Percentiles rank a stretch among this genome's conserved stretches.
These are phyloP conservation scores for Drosophila prolongata DNA, from an alignment of 2,888 invertebrate species.

Conservation along the genomic window DNA sequence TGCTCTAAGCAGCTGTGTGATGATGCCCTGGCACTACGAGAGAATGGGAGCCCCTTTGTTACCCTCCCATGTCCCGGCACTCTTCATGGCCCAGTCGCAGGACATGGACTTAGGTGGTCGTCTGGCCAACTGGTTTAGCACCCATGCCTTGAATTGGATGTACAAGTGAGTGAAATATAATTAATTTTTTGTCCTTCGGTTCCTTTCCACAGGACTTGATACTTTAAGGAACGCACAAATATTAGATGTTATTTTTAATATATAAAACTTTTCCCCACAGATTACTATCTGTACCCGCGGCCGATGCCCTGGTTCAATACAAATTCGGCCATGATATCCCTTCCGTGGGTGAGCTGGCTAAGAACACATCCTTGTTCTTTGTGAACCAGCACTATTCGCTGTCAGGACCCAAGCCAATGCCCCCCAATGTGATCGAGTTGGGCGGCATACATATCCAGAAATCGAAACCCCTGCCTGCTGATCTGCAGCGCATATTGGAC, in stretches of 20 bases:
- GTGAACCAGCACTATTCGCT: slow-evolving; percentile 86
- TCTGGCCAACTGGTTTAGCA: slow-evolving; percentile 84
- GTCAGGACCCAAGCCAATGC: slow-evolving; percentile 85
- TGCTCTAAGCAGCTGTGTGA: slow-evolving; percentile 85
- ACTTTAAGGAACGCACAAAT: too few relatives aligned
- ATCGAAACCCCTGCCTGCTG: slow-evolving; percentile 83
- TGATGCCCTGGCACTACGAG: slow-evolving; percentile 87
- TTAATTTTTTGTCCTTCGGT: too few relatives aligned
- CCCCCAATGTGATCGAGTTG: slow-evolving; percentile 85
- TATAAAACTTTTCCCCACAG: slow-evolving; percentile 29
- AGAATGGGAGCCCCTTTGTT: slow-evolving; percentile 87
- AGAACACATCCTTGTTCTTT: slow-evolving; percentile 83
- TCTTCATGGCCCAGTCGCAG: slow-evolving; percentile 85
- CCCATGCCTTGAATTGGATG: slow-evolving; percentile 69
- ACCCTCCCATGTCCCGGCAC: slow-evolving; percentile 86
- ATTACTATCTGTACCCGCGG: slow-evolving; percentile 61
- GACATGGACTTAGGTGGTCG: slow-evolving; percentile 84
- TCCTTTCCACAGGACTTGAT: too few relatives aligned
- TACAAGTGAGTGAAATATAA: slow-evolving; percentile 72
- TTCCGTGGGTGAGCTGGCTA: slow-evolving; percentile 85
- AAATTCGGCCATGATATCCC: slow-evolving; percentile 83
- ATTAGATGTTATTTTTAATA: too few relatives aligned
- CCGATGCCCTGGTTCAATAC: slow-evolving; percentile 73
- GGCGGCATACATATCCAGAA: slow-evolving; percentile 86
- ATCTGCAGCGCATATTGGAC: slow-evolving; percentile 87